Evolutionary conservation across 2,113 vertebrate genomes (phyloP), one percentile per base, ranked within the genome.

Genomic region (Cisticola juncidis): DNA sequence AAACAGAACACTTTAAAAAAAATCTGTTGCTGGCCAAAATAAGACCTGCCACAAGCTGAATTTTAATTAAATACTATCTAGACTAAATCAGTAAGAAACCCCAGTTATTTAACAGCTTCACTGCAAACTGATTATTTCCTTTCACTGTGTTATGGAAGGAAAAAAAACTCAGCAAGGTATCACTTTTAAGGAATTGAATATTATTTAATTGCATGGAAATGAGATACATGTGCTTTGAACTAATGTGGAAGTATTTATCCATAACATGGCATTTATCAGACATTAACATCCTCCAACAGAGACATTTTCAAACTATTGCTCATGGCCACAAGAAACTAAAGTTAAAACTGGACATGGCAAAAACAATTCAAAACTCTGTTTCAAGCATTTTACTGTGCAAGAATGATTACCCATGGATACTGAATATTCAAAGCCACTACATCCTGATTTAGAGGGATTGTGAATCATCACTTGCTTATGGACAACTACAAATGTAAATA

Each of bases 11-110:
- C 10, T 88, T 48, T 5, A 69, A 47, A 16, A 91, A 50, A 53
- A 29, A 38, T 15, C 29, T 47, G 9, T 48, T 28, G 33, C 38
- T 76, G 73, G 73, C 40, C 70, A 87, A 86, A 72, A 68, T 53
- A 72, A 86, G 36, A 48, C 19, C 35, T 76, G 61, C 81, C 54
- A 91, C 78, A 85, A 91, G 78, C 45, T 72, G 35, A 33, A 84
- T 86, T 91, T 95, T 82, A 88, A 91, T 95, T 76, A 91, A 94
- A 90, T 68, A 66, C 28, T 56, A 38, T 35, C 64, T 28, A 79
- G 54, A 81, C 25, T 44, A 69, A 86, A 74, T 44, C 44, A 42
- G 38, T 72, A 61, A 94, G 69, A 92, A 92, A 94, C n/a, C 31
- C 22, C 61, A 81, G 11, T 29, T 79, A 91, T 76, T 93, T 76